Percentiles rank a stretch among this genome's conserved stretches.
Conservation (phyloP, 2,113 vertebrate species). For the Sula dactylatra region DNA sequence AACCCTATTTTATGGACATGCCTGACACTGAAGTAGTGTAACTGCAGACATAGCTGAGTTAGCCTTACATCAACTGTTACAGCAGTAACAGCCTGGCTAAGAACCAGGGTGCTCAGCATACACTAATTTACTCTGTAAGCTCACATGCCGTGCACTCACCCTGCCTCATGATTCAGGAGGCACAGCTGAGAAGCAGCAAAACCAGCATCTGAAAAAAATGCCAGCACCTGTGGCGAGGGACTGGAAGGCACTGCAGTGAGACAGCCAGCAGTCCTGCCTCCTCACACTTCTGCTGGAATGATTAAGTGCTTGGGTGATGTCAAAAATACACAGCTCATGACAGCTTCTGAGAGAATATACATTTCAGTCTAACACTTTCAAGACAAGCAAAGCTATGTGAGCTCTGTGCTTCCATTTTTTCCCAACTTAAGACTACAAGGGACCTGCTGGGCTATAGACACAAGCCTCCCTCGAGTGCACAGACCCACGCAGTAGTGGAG, state of each 20-base stretch:
- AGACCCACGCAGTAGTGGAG: background rate
- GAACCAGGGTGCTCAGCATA: background rate
- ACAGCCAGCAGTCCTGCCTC: background rate
- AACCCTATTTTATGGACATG: background rate
- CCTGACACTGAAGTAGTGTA: background rate
- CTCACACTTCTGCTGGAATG: background rate
- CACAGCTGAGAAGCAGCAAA: background rate
- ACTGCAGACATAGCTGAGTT: background rate
- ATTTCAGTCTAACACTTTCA: background rate
- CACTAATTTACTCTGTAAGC: background rate
- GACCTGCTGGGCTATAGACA: background rate
- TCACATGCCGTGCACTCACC: background rate
- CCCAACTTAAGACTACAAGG: background rate
- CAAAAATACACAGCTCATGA: background rate
- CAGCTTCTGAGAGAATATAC: background rate
- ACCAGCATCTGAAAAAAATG: background rate
- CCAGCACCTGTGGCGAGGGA: background rate
- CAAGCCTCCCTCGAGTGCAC: background rate
- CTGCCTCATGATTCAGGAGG: background rate
- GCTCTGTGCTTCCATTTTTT: background rate
- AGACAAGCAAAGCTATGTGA: background rate
- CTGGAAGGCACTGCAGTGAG: background rate
- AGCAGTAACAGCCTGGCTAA: background rate
- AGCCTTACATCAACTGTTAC: background rate
- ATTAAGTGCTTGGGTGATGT: background rate